Conservation (phyloP, 2,797 vertebrate species). For the Sebastes vulpes region DNA sequence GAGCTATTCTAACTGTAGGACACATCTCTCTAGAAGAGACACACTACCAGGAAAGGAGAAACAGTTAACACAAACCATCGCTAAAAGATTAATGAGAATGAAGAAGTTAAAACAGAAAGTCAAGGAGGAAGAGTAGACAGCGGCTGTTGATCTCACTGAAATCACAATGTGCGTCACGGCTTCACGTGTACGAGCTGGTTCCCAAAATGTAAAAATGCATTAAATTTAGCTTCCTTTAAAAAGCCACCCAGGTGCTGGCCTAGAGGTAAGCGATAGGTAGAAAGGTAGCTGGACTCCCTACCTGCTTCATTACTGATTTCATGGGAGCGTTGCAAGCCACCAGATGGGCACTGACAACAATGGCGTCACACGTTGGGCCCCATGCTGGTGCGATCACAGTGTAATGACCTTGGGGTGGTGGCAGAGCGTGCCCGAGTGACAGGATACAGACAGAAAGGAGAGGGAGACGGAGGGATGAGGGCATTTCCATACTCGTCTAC, state of each 20-base stretch:
- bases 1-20: background rate
- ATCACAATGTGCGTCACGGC: background rate
- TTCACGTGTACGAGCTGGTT: background rate
- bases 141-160: background rate
- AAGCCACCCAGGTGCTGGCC: constrained; percentile 37
- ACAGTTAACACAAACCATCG: background rate
- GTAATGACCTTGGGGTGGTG: constrained; percentile 80
- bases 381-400: constrained; percentile 71
- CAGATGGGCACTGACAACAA: constrained; percentile 86
- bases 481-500: constrained; percentile 32
- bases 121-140: background rate
- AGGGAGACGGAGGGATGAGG: constrained; percentile 29
- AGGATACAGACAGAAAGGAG: constrained; percentile 30
- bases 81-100: background rate
- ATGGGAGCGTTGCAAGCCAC: constrained; percentile 75
- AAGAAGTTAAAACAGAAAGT: background rate
- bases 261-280: constrained; percentile 42
- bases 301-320: constrained; percentile 78
- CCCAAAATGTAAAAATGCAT: constrained; percentile 11
- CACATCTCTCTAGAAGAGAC: background rate
- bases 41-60: background rate
- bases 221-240: background rate
- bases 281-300: constrained; percentile 63
- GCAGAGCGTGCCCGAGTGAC: constrained; percentile 58
- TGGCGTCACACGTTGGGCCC: constrained; percentile 60